Conservation (phyloP, 2,797 vertebrate genomes). For the Anguilla pacifica region DNA sequence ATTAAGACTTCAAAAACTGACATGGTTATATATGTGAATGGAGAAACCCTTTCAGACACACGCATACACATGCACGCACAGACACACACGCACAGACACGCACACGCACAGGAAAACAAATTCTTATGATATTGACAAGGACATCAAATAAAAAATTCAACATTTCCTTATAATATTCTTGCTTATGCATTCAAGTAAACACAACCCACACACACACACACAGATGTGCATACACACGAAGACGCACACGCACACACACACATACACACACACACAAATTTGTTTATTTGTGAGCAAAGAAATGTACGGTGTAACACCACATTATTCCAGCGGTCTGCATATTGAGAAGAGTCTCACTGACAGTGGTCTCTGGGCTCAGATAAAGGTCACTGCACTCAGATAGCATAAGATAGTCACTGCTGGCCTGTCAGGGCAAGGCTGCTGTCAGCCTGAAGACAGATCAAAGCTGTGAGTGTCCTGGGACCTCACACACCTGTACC, state of each 20-base stretch:
- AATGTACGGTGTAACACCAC: neutral
- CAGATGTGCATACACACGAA: neutral
- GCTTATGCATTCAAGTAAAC: too few relatives aligned
- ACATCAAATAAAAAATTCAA: too few relatives aligned
- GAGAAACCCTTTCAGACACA: neutral
- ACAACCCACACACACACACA: too few relatives aligned
- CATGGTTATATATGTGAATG: neutral
- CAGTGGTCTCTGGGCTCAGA: too few relatives aligned
- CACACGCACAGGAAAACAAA: neutral
- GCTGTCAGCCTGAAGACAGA: neutral
- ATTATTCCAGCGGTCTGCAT: neutral
- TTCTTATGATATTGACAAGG: too few relatives aligned
- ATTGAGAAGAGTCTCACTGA: slow-evolving; percentile 56
- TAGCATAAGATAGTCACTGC: slow-evolving; percentile 18
- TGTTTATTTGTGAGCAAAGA: neutral
- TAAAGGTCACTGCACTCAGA: too few relatives aligned
- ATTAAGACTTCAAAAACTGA: neutral
- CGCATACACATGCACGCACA: slow-evolving; percentile 40
- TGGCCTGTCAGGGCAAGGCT: neutral
- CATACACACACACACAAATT: slow-evolving; percentile 34
- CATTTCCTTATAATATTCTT: too few relatives aligned
- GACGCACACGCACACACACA: neutral
- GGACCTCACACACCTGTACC: neutral
- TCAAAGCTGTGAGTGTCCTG: neutral
- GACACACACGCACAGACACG: slow-evolving; percentile 20